A percentile compares a stretch with the other conserved stretches of the same genome.
phyloP scores from a whole-genome alignment of 1,140 invertebrate species.

The Radopholus similis region DNA sequence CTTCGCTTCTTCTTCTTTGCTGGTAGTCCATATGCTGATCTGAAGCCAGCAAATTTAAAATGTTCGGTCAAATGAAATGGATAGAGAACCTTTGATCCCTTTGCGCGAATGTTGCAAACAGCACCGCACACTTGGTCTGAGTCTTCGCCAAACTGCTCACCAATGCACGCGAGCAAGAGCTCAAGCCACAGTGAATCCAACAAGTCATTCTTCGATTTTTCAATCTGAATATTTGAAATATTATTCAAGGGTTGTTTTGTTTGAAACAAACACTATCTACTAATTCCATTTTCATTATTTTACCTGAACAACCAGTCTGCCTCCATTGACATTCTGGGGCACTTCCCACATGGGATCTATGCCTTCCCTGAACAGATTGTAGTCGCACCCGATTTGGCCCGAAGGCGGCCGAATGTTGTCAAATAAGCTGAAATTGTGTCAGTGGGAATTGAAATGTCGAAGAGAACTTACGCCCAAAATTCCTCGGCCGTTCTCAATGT shows the following conservation, averaged over 20 bases:
- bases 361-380: constrained; percentile 82
- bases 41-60: constrained; percentile 61
- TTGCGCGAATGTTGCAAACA: constrained; percentile 84
- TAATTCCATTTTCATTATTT: constrained; percentile 27
- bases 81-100: constrained; percentile 75
- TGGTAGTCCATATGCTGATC: constrained; percentile 75
- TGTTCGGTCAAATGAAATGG: not conserved
- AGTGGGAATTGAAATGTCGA: constrained; percentile 60
- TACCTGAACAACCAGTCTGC: constrained; percentile 78
- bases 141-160: constrained; percentile 86
- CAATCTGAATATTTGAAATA: constrained; percentile 51
- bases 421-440: constrained; percentile 65
- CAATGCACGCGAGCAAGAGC: constrained; percentile 86
- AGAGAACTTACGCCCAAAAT: constrained; percentile 83
- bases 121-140: constrained; percentile 86
- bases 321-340: constrained; percentile 79
- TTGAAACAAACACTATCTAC: not conserved
- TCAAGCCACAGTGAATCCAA: constrained; percentile 92
- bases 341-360: constrained; percentile 99
- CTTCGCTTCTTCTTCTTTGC: constrained; percentile 73
- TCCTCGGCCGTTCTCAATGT: constrained; percentile 93
- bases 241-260: too few relatives aligned
- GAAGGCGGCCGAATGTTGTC: constrained; percentile 77
- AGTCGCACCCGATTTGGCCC: constrained; percentile 81
- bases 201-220: constrained; percentile 67